Base-by-base conservation (phyloP, 2,797 vertebrate species). In the Gymnocypris eckloni region DNA sequence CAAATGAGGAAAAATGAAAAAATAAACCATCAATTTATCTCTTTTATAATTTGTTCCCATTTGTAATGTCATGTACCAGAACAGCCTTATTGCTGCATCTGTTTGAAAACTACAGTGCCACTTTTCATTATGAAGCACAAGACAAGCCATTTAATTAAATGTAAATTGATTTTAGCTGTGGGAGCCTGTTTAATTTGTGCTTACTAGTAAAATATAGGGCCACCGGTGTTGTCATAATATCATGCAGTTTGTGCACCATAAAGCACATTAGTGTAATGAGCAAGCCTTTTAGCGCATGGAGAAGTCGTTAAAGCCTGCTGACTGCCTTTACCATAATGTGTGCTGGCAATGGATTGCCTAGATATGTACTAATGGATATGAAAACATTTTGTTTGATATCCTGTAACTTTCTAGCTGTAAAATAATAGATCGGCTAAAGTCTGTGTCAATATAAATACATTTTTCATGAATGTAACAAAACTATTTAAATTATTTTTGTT, bases 211-310 rank as follows among this genome's bases (percentile, higher is more conserved):
- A 82, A 71, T 52, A 86, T 37, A 73, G 25, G 56, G 81, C 59
- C 78, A 80, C 71, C 73, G 76, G 79, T 71, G 71, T 56, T 78
- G 72, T 83, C 79, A 73, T 85, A 87, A 89, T 78, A 81, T 77
- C 79, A 61, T 86, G 84, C 71, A 54, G 82, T 67, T 82, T 79
- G 56, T 79, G 69, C 81, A 41, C 82, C 76, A 82, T 79, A 54
- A 79, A 81, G 86, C 75, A 85, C 82, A 86, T 89, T 88, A 89
- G 71, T 87, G 56, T 83, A 88, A 88, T 87, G 82, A 77, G 85
- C 59, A 85, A 86, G 82, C 61, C 61, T 48, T 50, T 48, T 85
- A 45, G 64, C 73, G 43, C 85, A 86, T 87, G 39, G 54, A 67
- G 66, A 71, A 77, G 72, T 87, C 73, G 84, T 88, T 89, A 69